A percentile compares a stretch with the other conserved stretches of the same genome.
phyloP scores from a whole-genome alignment of 2,888 invertebrate species.

The Patella caerulea region DNA sequence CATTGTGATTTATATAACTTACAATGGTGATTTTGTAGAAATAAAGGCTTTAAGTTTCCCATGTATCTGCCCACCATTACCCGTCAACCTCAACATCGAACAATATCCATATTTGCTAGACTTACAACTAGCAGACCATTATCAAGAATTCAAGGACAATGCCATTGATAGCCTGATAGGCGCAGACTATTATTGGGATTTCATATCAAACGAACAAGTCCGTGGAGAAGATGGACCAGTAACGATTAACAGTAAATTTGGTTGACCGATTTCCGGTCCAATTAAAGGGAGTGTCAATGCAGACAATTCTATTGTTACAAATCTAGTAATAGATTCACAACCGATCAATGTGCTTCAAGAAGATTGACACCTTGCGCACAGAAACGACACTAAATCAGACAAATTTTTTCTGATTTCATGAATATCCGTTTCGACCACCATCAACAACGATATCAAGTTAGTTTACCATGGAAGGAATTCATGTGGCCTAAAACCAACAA shows the following conservation, averaged over 20 bases:
- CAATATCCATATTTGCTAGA: not conserved
- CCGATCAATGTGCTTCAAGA: not conserved
- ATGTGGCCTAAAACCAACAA: not conserved
- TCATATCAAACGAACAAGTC: not conserved
- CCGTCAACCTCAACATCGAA: not conserved
- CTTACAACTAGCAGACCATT: not conserved
- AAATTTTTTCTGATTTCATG: not conserved
- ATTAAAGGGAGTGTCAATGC: not conserved
- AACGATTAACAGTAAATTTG: not conserved
- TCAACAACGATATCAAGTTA: slow-evolving; percentile 2
- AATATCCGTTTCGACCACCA: not conserved
- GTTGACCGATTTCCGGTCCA: not conserved
- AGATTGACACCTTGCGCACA: not conserved
- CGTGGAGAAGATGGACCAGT: not conserved
- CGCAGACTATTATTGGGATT: not conserved
- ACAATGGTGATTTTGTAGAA: not conserved
- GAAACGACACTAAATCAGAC: not conserved
- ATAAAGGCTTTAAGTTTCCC: not conserved
- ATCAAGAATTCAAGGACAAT: not conserved
- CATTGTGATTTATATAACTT: too few relatives aligned
- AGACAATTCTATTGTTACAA: too few relatives aligned
- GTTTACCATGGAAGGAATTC: slow-evolving; percentile 9
- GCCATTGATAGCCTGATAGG: not conserved
- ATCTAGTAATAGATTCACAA: not conserved
- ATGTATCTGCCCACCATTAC: not conserved